Conservation (phyloP, 1,140 invertebrate genomes). For the Holcopasites calliopsidis region DNA sequence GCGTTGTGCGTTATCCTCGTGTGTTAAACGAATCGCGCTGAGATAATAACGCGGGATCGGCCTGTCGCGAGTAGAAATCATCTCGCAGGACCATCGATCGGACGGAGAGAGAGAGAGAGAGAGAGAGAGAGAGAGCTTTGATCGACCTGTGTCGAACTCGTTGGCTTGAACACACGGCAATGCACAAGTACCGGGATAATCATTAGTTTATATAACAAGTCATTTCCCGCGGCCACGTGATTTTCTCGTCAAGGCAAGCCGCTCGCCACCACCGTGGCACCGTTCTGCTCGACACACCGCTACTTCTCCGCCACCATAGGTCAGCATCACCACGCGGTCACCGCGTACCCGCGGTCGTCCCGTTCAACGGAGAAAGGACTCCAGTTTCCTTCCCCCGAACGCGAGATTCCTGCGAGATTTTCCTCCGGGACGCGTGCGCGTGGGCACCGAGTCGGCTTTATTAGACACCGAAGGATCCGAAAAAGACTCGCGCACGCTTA, state of each 20-base stretch:
- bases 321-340: constrained; percentile 38
- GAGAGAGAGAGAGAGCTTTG: too few species aligned
- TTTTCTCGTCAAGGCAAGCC: constrained; percentile 78
- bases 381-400: not conserved
- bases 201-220: constrained; percentile 79
- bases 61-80: too few species aligned
- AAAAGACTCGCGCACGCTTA: too few species aligned
- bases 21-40: constrained; percentile 20
- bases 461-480: not conserved
- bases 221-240: constrained; percentile 78
- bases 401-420: constrained; percentile 10
- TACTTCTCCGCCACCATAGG: constrained; percentile 58
- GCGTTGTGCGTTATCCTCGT: constrained; percentile 54
- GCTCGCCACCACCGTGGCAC: constrained; percentile 67
- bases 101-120: too few species aligned
- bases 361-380: too few species aligned
- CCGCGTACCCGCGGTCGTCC: constrained; percentile 3
- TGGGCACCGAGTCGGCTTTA: too few species aligned
- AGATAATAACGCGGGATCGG: constrained; percentile 30
- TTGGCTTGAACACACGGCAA: constrained; percentile 57
- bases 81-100: too few species aligned
- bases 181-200: constrained; percentile 67
- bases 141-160: constrained; percentile 44
- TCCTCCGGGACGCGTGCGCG: too few species aligned
- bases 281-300: constrained; percentile 33